Evolutionary conservation across 2,888 invertebrate genomes (phyloP).

Genomic region (Scelioninae gen. 2): DNA sequence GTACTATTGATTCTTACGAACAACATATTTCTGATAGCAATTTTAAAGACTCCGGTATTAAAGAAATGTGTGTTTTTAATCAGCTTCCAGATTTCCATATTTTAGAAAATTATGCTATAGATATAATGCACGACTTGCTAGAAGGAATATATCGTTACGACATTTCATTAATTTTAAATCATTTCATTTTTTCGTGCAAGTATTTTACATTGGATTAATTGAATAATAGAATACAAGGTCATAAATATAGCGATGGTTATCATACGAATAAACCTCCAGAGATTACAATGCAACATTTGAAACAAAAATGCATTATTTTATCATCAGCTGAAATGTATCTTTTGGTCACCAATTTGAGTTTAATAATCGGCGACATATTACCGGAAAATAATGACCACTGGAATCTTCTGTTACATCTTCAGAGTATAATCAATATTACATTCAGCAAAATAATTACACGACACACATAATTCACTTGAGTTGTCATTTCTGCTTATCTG

Average conservation of each 20-base stretch:
- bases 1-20: too few species aligned
- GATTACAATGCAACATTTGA: conserved; percentile 29
- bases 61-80: too few species aligned
- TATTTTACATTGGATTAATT: conserved; percentile 3
- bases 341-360: conserved; percentile 42
- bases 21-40: too few species aligned
- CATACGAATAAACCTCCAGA: conserved; percentile 18
- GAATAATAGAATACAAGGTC: conserved; percentile 5
- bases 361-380: conserved; percentile 57
- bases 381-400: conserved; percentile 50
- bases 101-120: neutral
- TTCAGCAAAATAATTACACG: conserved; percentile 10
- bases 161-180: neutral
- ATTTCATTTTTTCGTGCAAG: neutral
- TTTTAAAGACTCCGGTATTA: too few species aligned
- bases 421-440: conserved; percentile 5
- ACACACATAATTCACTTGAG: neutral
- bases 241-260: neutral
- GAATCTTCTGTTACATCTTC: conserved; percentile 33
- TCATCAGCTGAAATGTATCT: conserved; percentile 40
- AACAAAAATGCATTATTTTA: conserved; percentile 47
- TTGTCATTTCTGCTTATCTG: neutral
- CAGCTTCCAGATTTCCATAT: too few species aligned
- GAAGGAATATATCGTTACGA: conserved; percentile 2
- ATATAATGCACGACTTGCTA: neutral